Percentiles rank a stretch among this genome's conserved stretches.
Evolutionary conservation across 2,888 invertebrate species (phyloP).

Genomic region (Stegophylla sp.): DNA sequence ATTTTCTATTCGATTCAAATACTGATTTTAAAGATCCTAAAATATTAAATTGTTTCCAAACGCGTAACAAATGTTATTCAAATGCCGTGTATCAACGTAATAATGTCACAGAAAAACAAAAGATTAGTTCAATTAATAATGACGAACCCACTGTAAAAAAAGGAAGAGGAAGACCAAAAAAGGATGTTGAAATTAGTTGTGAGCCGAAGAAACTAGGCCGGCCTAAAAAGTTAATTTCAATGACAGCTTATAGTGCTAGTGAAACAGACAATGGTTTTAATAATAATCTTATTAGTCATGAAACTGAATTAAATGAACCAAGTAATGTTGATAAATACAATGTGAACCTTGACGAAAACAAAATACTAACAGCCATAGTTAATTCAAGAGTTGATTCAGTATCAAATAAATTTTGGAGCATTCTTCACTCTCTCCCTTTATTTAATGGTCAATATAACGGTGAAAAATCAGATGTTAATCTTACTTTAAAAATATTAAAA

Average conservation of each 20-base stretch:
- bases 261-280: background rate
- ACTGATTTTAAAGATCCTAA: slow-evolving; percentile 46
- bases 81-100: slow-evolving; percentile 10
- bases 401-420: background rate
- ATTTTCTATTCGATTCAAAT: slow-evolving; percentile 23
- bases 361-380: background rate
- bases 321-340: slow-evolving; percentile 5
- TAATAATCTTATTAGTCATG: background rate
- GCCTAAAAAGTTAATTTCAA: slow-evolving; percentile 16
- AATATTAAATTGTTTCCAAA: slow-evolving; percentile 53
- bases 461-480: slow-evolving; percentile 15
- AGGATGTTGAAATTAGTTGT: background rate
- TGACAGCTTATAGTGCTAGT: background rate
- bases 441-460: background rate
- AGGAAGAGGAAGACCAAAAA: slow-evolving; percentile 52
- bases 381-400: background rate
- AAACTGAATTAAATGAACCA: background rate
- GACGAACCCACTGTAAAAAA: slow-evolving; percentile 15
- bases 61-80: slow-evolving; percentile 45
- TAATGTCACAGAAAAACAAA: slow-evolving; percentile 40
- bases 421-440: background rate
- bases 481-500: slow-evolving; percentile 6
- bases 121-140: background rate
- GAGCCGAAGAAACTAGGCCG: slow-evolving; percentile 34
- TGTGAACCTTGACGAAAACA: background rate